Evolutionary conservation across 1,140 invertebrate genomes (phyloP).

Genomic region (Nixonia krombeini): DNA sequence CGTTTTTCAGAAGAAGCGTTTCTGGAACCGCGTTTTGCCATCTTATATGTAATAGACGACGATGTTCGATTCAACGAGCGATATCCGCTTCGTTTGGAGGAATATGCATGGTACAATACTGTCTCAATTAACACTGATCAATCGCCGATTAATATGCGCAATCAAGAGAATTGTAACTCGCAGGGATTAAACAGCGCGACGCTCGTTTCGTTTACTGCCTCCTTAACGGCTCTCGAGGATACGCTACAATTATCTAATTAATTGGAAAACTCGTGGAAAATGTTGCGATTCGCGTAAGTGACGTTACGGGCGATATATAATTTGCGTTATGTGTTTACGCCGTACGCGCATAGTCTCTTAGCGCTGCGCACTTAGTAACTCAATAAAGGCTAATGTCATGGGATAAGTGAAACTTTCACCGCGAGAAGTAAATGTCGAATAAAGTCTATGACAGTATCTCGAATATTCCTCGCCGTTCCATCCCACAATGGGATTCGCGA

Average conservation of each 20-base stretch:
- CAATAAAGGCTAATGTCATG: constrained; percentile 17
- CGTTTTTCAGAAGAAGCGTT: no score
- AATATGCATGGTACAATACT: no score
- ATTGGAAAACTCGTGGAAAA: not conserved
- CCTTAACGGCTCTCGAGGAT: no score
- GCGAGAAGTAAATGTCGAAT: constrained; percentile 11
- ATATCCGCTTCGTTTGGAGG: no score
- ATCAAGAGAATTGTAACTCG: no score
- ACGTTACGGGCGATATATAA: constrained; percentile 4
- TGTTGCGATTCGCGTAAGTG: constrained; percentile 2
- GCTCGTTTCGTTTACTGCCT: no score
- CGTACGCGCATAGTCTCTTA: not conserved
- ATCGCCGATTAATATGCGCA: no score
- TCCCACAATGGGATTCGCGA: not conserved
- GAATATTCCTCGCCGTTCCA: constrained; percentile 4
- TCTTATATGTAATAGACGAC: no score
- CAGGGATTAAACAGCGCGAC: no score
- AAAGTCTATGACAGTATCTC: constrained; percentile 1
- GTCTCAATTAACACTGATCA: no score
- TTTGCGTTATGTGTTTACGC: constrained; percentile 9
- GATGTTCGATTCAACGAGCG: no score
- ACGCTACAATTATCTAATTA: not conserved
- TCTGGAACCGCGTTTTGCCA: no score
- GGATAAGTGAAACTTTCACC: constrained; percentile 15
- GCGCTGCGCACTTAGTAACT: constrained; percentile 1